These are phyloP conservation scores for Anarhynchus alexandrinus DNA, from an alignment of 2,113 vertebrate genomes.

Conservation along the genomic window DNA sequence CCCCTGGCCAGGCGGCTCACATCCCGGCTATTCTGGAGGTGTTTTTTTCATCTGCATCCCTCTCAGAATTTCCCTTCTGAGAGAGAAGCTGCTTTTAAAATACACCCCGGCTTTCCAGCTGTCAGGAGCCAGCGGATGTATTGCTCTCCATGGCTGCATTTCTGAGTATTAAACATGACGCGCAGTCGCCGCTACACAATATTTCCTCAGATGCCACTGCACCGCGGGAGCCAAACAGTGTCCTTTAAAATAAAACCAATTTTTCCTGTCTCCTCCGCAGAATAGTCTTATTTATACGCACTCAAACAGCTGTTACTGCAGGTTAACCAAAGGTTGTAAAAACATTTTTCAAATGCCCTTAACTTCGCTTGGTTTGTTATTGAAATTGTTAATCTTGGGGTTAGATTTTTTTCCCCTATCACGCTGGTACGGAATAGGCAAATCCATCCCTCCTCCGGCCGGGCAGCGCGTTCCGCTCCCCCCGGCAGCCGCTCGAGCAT, in stretches of 20 bases:
- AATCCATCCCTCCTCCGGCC: neutral
- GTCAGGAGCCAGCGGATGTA: conserved; percentile 37
- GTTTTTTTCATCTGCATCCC: neutral
- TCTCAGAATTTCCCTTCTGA: neutral
- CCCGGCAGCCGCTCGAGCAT: accelerated
- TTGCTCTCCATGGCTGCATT: conserved; percentile 49
- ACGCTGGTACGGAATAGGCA: accelerated
- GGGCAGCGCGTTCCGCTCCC: neutral
- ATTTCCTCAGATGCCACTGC: conserved; percentile 33
- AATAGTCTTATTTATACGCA: conserved; percentile 45
- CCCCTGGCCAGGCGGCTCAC: accelerated
- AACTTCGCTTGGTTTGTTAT: neutral
- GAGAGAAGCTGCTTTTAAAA: conserved; percentile 1
- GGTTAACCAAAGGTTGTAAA: conserved; percentile 58
- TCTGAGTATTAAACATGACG: conserved; percentile 36
- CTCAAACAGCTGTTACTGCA: conserved; percentile 37
- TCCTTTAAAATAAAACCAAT: conserved; percentile 54
- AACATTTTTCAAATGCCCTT: conserved; percentile 2
- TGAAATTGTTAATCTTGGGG: neutral
- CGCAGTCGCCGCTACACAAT: neutral
- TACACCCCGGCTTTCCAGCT: conserved; percentile 12
- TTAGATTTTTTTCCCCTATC: neutral
- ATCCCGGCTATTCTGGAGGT: neutral
- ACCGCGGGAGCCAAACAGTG: conserved; percentile 9
- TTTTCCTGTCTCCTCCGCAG: conserved; percentile 50